Conservation (phyloP, 2,888 invertebrate species). For the Tetragonula carbonaria region DNA sequence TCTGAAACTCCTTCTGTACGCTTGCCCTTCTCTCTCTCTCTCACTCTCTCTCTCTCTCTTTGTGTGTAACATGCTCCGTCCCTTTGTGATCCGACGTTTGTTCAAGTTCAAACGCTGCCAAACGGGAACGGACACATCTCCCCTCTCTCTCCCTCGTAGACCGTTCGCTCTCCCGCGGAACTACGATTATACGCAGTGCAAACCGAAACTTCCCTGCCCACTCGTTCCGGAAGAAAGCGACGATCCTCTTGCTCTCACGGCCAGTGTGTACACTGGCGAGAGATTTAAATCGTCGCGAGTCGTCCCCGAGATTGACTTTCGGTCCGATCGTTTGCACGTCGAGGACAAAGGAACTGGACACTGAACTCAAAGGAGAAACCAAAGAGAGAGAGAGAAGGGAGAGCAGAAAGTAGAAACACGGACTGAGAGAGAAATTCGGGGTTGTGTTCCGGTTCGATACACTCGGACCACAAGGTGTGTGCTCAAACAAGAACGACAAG, state of each 20-base stretch:
- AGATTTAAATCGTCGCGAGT: constrained; percentile 28
- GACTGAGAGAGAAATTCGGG: background rate
- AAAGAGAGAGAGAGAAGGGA: no score
- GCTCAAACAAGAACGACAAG: background rate
- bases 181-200: constrained; percentile 1
- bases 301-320: constrained; percentile 3
- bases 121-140: background rate
- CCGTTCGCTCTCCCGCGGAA: background rate
- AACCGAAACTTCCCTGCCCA: background rate
- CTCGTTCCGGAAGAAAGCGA: no score
- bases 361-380: no score
- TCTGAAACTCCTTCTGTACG: constrained; percentile 26
- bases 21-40: background rate
- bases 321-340: constrained; percentile 1
- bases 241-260: background rate
- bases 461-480: background rate
- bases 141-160: background rate
- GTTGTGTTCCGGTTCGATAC: constrained; percentile 3
- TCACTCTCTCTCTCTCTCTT: no score
- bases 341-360: constrained; percentile 9
- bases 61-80: background rate
- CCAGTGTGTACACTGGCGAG: background rate
- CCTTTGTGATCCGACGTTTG: constrained; percentile 52
- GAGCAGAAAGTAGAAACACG: no score
- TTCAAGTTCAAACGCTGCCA: constrained; percentile 46